Conservation (phyloP, 2,113 vertebrate species). For the Murina feae region DNA sequence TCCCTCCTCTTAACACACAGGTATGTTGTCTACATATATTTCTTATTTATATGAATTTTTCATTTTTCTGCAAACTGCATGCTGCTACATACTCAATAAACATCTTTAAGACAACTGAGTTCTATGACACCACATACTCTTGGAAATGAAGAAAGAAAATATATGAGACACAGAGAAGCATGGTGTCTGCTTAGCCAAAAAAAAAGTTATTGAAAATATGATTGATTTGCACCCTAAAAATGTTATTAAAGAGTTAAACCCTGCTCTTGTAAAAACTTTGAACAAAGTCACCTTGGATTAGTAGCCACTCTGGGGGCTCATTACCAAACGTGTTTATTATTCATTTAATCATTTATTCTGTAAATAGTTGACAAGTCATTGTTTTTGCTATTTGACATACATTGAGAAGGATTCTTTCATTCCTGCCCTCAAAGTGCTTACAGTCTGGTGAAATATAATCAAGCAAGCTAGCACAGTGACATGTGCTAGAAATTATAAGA, state of each 20-base stretch:
- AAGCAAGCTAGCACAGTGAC: fast-evolving
- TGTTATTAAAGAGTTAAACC: neutral
- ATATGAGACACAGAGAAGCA: neutral
- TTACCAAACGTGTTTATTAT: neutral
- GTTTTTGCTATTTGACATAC: neutral
- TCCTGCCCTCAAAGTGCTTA: neutral
- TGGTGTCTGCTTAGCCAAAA: neutral
- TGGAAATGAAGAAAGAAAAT: neutral
- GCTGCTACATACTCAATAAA: neutral
- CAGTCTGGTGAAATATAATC: neutral
- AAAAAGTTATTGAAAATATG: neutral
- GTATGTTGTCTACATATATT: neutral
- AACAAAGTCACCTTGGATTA: fast-evolving
- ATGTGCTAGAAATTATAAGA: neutral
- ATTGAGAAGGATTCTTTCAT: neutral
- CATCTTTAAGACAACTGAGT: neutral
- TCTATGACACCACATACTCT: neutral
- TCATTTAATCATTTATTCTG: neutral
- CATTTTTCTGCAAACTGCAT: neutral
- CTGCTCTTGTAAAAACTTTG: neutral
- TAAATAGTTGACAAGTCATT: neutral
- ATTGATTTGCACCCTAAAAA: neutral
- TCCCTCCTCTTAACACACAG: neutral
- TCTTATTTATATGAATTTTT: neutral
- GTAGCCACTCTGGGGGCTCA: neutral